These are phyloP conservation scores for Eretmocerus hayati DNA, from an alignment of 2,888 invertebrate genomes.

Conservation along the genomic window DNA sequence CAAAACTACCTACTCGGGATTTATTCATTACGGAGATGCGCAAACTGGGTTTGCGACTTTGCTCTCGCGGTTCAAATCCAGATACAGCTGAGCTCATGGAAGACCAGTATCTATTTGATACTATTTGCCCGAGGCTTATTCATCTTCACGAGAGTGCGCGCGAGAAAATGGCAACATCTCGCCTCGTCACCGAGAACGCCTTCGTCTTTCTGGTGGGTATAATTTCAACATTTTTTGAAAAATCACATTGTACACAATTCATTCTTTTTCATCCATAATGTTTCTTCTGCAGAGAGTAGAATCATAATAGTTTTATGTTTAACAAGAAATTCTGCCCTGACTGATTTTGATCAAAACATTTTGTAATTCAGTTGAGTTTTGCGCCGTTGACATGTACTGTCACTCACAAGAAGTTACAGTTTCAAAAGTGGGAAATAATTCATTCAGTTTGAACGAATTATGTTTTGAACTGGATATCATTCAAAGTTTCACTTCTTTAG, in stretches of 20 bases:
- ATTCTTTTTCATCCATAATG: background rate
- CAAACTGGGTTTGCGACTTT: conserved; percentile 47
- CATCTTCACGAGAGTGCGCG: conserved; percentile 54
- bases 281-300: background rate
- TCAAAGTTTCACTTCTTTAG: too few relatives aligned
- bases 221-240: too few relatives aligned
- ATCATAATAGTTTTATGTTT: too few relatives aligned
- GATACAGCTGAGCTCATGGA: conserved; percentile 27
- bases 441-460: too few relatives aligned
- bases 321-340: too few relatives aligned
- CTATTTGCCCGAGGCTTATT: conserved; percentile 56
- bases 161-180: conserved; percentile 51
- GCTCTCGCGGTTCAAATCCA: conserved; percentile 37
- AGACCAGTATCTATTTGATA: conserved; percentile 53
- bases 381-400: too few relatives aligned
- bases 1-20: conserved; percentile 54
- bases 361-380: too few relatives aligned
- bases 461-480: too few relatives aligned
- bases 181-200: conserved; percentile 51
- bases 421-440: too few relatives aligned
- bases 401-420: too few relatives aligned
- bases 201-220: conserved; percentile 54
- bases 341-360: too few relatives aligned
- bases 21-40: conserved; percentile 48
- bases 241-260: too few relatives aligned